These are phyloP conservation scores for Gymnarchus niloticus DNA, from an alignment of 2,113 vertebrate species.

Conservation along the genomic window DNA sequence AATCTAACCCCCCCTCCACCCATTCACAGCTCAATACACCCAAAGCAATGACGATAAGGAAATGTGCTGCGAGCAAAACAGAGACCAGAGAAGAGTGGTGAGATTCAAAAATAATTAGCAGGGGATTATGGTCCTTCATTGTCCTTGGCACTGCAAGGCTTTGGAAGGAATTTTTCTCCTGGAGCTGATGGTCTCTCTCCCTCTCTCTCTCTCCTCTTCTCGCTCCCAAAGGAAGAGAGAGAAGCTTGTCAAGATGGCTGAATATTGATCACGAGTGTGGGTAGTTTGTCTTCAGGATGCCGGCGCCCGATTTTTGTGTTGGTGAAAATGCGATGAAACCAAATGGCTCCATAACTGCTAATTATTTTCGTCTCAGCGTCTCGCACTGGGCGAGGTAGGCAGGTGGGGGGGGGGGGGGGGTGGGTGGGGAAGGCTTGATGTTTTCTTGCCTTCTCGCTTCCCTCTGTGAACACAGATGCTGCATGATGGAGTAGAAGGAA, in stretches of 20 bases:
- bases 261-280: constrained; percentile 33
- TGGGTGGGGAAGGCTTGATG: not conserved
- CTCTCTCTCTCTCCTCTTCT: not conserved
- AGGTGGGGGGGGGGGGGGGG: not conserved
- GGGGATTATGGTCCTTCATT: constrained; percentile 46
- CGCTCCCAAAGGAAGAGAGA: not conserved
- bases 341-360: constrained; percentile 60
- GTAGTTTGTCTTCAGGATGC: constrained; percentile 20
- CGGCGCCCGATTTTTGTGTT: not conserved
- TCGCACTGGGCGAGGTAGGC: constrained; percentile 48
- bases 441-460: not conserved
- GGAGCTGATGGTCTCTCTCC: not conserved
- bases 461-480: not conserved
- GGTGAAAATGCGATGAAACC: constrained; percentile 29
- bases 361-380: constrained; percentile 68
- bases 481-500: not conserved
- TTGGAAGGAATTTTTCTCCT: not conserved
- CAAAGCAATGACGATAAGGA: constrained; percentile 19
- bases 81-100: constrained; percentile 33
- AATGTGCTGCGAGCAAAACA: constrained; percentile 20
- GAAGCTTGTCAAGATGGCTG: constrained; percentile 18
- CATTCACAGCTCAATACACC: not conserved
- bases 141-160: constrained; percentile 14
- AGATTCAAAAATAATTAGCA: constrained; percentile 73
- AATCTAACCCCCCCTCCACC: not conserved